Evolutionary conservation across 2,113 vertebrate species (phyloP).

Genomic region (Mionectes macconnelli): DNA sequence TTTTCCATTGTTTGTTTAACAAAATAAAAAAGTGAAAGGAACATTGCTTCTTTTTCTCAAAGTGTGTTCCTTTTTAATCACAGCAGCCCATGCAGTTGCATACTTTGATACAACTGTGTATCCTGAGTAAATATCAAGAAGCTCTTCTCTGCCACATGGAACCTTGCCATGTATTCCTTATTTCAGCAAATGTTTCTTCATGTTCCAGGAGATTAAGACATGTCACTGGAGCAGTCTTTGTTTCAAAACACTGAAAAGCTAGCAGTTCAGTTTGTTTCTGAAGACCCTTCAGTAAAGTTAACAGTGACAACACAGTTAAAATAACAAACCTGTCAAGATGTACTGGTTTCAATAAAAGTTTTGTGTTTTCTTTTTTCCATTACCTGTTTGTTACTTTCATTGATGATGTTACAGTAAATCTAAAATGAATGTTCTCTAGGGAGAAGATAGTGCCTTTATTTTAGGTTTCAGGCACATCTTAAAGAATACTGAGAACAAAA

Average conservation of each 20-base stretch:
- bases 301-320: neutral
- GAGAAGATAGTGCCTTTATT: neutral
- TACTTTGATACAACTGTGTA: neutral
- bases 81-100: neutral
- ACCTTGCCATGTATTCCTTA: neutral
- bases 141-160: neutral
- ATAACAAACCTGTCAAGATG: neutral
- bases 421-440: neutral
- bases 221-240: neutral
- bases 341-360: neutral
- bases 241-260: neutral
- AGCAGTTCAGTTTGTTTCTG: neutral
- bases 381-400: neutral
- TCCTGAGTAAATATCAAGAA: neutral
- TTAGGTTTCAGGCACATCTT: neutral
- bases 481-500: neutral
- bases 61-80: neutral
- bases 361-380: neutral
- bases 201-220: neutral
- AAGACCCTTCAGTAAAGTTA: neutral
- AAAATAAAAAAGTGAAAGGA: neutral
- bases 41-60: neutral
- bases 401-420: neutral
- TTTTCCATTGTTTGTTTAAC: neutral
- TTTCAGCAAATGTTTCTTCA: neutral